Evolutionary conservation across 2,888 invertebrate species (phyloP).

Genomic region (Tolmerus cingulatus): DNA sequence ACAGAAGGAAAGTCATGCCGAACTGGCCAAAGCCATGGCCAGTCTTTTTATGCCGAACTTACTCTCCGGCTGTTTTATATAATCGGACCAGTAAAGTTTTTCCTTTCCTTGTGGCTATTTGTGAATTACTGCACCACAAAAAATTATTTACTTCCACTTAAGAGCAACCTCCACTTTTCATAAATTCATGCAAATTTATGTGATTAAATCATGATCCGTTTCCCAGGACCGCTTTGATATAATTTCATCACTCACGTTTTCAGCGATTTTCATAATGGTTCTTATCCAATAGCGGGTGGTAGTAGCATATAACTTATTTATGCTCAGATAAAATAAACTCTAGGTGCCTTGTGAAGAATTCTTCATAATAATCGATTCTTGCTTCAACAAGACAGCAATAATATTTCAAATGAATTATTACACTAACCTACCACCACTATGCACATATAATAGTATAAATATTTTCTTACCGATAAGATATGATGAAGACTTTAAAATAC

Average conservation of each 20-base stretch:
- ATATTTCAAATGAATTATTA: no score
- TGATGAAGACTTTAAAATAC: no score
- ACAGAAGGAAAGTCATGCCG: background rate
- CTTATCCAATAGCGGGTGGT: background rate
- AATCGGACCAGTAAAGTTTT: background rate
- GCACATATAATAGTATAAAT: no score
- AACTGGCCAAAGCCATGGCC: background rate
- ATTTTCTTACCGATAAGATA: no score
- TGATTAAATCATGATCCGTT: background rate
- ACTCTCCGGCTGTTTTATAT: background rate
- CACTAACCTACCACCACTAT: no score
- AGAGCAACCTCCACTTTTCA: background rate
- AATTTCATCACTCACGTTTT: background rate
- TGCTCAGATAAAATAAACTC: background rate
- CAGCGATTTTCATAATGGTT: background rate
- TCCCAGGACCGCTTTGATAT: background rate
- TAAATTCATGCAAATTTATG: background rate
- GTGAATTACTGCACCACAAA: background rate
- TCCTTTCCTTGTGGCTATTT: background rate
- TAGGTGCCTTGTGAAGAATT: background rate
- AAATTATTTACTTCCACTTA: background rate
- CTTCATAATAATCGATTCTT: no score
- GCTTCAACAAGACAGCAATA: no score
- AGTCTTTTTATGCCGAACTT: background rate
- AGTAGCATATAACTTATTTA: background rate